These are phyloP conservation scores for Gymnocheta viridis DNA, from an alignment of 2,888 invertebrate genomes.

Conservation along the genomic window DNA sequence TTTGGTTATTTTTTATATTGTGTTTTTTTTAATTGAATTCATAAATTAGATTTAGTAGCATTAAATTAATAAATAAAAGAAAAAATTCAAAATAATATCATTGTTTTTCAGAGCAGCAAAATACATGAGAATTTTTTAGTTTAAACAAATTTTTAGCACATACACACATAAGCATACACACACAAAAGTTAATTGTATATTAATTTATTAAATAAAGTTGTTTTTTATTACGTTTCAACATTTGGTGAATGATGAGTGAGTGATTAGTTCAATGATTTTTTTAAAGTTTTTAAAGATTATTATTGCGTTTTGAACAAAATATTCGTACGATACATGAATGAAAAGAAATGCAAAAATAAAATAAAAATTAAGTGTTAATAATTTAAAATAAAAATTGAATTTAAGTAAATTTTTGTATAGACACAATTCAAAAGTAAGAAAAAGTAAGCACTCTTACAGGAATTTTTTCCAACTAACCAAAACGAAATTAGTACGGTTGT, in stretches of 20 bases:
- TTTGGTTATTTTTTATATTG: conserved; percentile 32
- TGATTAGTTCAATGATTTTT: conserved; percentile 47
- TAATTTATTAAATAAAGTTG: conserved; percentile 15
- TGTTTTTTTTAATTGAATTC: not conserved
- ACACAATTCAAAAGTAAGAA: conserved; percentile 28
- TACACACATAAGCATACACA: conserved; percentile 48
- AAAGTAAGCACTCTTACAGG: conserved; percentile 52
- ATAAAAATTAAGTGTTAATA: conserved; percentile 24
- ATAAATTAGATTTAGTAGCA: conserved; percentile 39
- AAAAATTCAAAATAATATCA: conserved; percentile 11
- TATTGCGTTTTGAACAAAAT: conserved; percentile 18
- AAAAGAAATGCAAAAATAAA: conserved; percentile 49
- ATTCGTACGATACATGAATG: conserved; percentile 43
- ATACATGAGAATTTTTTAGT: conserved; percentile 8
- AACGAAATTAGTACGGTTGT: not conserved
- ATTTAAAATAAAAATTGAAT: conserved; percentile 15
- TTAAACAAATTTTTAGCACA: conserved; percentile 25
- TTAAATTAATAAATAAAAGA: conserved; percentile 28
- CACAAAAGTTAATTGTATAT: conserved; percentile 24
- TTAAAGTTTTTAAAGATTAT: conserved; percentile 34
- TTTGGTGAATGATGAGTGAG: conserved; percentile 20
- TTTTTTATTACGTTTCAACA: conserved; percentile 30
- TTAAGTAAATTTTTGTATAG: conserved; percentile 6
- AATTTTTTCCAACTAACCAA: conserved; percentile 29
- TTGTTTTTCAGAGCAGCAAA: conserved; percentile 40